Percentiles rank a stretch among this genome's conserved stretches.
These are phyloP conservation scores for Pristiophorus japonicus DNA, from an alignment of 2,113 vertebrate genomes.

Conservation along the genomic window DNA sequence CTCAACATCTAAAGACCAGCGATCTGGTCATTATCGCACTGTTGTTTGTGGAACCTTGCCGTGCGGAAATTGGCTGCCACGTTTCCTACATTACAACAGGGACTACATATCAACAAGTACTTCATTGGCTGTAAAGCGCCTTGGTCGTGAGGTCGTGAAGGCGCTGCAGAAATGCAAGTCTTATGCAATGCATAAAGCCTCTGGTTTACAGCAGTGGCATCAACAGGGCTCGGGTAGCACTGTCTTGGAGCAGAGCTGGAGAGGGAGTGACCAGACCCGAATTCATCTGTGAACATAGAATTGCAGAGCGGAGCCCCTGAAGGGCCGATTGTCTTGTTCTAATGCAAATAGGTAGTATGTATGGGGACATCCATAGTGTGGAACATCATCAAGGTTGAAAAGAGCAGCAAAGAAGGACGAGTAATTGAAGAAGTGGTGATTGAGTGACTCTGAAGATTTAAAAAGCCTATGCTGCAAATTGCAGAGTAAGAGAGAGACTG, in stretches of 20 bases:
- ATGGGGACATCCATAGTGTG: not conserved
- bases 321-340: not conserved
- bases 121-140: not conserved
- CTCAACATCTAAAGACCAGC: not conserved
- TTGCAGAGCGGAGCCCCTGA: not conserved
- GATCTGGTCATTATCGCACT: not conserved
- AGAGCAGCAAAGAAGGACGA: not conserved
- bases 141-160: not conserved
- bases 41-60: not conserved
- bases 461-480: not conserved
- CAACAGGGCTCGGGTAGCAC: not conserved
- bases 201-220: not conserved
- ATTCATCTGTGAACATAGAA: not conserved
- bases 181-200: not conserved
- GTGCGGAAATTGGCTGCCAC: not conserved
- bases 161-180: not conserved
- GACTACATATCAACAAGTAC: not conserved
- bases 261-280: not conserved
- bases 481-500: not conserved
- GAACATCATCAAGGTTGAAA: not conserved
- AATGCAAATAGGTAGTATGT: not conserved
- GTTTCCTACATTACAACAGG: not conserved
- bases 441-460: not conserved
- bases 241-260: not conserved
- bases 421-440: too few species aligned